A percentile compares a stretch with the other conserved stretches of the same genome.
Evolutionary conservation across 2,113 vertebrate species (phyloP).

Genomic region (Salvelinus alpinus): DNA sequence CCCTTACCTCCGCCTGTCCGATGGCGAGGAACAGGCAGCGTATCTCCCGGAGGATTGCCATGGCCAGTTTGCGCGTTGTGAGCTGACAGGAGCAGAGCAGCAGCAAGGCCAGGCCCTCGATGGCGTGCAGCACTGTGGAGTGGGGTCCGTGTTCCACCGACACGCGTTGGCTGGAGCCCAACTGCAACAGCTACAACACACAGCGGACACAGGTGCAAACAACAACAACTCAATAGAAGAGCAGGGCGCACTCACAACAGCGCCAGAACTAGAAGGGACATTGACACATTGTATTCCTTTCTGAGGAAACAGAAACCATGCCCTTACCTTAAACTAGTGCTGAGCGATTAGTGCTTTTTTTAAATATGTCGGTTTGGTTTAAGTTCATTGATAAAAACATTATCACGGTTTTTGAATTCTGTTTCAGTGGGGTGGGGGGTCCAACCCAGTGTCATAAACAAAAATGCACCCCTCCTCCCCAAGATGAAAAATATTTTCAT

Average conservation of each 20-base stretch:
- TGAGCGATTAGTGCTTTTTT: too few species aligned
- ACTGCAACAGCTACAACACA: constrained; percentile 72
- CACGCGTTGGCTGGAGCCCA: constrained; percentile 73
- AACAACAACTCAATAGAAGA: background rate
- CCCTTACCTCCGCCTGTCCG: constrained; percentile 88
- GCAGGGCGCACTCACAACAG: background rate
- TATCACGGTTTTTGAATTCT: too few species aligned
- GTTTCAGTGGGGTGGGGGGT: too few species aligned
- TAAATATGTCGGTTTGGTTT: too few species aligned
- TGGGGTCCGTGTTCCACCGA: constrained; percentile 82
- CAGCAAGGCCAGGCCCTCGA: constrained; percentile 91
- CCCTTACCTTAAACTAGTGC: too few species aligned
- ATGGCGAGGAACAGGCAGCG: constrained; percentile 86
- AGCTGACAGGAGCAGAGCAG: constrained; percentile 94
- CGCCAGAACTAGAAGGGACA: background rate
- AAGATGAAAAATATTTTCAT: too few species aligned
- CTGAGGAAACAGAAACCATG: too few species aligned
- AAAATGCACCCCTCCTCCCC: too few species aligned
- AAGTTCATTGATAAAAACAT: too few species aligned
- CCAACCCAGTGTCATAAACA: too few species aligned
- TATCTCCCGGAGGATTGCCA: constrained; percentile 90
- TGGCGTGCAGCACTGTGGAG: constrained; percentile 83
- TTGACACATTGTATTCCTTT: too few species aligned
- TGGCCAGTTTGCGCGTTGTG: constrained; percentile 87
- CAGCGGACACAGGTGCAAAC: background rate